Evolutionary conservation across 2,888 invertebrate genomes (phyloP).

Genomic region (Coecobrya sp.): DNA sequence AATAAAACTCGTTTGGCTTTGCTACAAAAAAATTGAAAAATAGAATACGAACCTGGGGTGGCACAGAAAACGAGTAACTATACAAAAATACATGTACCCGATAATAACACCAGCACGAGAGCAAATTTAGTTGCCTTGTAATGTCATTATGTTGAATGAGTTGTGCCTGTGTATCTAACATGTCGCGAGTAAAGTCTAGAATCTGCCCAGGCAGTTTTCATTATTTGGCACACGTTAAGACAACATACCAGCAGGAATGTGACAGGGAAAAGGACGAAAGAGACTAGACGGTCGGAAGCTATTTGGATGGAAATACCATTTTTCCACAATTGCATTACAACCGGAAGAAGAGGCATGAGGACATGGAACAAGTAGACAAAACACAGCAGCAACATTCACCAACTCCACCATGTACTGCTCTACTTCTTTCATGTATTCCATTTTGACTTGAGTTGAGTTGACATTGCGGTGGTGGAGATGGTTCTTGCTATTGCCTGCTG

Average conservation of each 20-base stretch:
- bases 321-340: constrained; percentile 32
- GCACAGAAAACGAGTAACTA: background rate
- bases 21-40: background rate
- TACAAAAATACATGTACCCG: background rate
- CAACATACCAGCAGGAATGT: background rate
- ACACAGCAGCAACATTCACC: background rate
- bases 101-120: background rate
- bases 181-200: background rate
- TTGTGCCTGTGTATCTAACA: background rate
- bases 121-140: constrained; percentile 25
- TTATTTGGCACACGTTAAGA: background rate
- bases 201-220: background rate
- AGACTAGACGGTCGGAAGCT: background rate
- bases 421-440: background rate
- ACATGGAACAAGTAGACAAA: background rate
- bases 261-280: background rate
- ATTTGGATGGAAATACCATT: constrained; percentile 18
- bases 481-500: background rate
- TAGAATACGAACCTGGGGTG: background rate
- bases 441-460: constrained; percentile 4
- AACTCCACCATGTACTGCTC: background rate
- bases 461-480: background rate
- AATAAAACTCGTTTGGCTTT: background rate
- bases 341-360: background rate
- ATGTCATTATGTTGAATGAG: constrained; percentile 24